Percentiles rank a stretch among this genome's conserved stretches.
Conservation (phyloP, 2,888 invertebrate genomes). For the Muschampia plurimacula region DNA sequence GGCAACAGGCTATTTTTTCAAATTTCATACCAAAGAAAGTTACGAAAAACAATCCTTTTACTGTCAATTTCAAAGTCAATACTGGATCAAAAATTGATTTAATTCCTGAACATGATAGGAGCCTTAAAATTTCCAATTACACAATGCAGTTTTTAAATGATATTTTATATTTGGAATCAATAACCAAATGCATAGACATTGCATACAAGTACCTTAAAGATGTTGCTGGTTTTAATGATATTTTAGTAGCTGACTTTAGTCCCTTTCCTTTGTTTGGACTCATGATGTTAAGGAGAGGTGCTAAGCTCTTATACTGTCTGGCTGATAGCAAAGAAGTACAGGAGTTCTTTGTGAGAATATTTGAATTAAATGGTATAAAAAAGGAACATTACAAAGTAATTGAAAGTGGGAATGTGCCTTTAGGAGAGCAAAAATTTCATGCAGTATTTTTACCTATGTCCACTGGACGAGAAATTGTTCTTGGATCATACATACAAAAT, state of each 20-base stretch:
- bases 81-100: conserved; percentile 69
- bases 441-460: conserved; percentile 58
- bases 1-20: conserved; percentile 92
- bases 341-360: conserved; percentile 72
- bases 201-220: conserved; percentile 61
- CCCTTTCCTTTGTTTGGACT: conserved; percentile 88
- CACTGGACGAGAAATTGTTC: conserved; percentile 62
- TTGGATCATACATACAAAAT: conserved; percentile 59
- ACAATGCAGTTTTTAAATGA: conserved; percentile 82
- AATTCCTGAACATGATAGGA: conserved; percentile 56
- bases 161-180: conserved; percentile 68
- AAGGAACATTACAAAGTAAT: conserved; percentile 24
- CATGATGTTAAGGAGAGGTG: conserved; percentile 81
- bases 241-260: conserved; percentile 84
- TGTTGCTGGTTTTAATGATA: conserved; percentile 40
- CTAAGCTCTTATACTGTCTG: conserved; percentile 73
- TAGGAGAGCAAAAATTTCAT: conserved; percentile 74
- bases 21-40: conserved; percentile 71
- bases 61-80: conserved; percentile 63
- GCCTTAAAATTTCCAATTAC: conserved; percentile 61
- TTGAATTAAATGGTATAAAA: conserved; percentile 70
- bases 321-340: conserved; percentile 67
- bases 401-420: conserved; percentile 49
- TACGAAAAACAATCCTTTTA: conserved; percentile 58
- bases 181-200: conserved; percentile 67